Percentiles rank a stretch among this genome's conserved stretches.
These are phyloP conservation scores for Zaprionus taronus DNA, from an alignment of 1,140 invertebrate genomes.

Conservation along the genomic window DNA sequence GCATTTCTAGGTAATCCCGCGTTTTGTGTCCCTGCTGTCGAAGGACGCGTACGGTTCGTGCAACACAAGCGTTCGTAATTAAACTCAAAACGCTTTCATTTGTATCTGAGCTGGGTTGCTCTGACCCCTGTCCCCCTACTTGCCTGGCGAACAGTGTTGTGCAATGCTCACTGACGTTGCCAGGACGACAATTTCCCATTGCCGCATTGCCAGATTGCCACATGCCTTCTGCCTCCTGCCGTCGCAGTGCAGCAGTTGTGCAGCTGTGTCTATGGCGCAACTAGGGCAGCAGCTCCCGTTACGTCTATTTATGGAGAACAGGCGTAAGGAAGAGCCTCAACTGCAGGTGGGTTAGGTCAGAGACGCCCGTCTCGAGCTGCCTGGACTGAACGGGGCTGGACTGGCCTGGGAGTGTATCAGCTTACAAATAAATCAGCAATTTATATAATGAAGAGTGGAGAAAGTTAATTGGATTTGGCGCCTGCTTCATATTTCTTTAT, in stretches of 20 bases:
- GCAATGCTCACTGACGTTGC: constrained; percentile 27
- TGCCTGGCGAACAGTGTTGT: constrained; percentile 5
- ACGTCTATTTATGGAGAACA: neutral
- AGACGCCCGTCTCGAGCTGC: neutral
- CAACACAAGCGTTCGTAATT: neutral
- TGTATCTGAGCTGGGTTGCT: neutral
- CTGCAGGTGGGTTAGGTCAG: neutral
- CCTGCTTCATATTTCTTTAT: constrained; percentile 58
- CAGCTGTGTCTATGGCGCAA: constrained; percentile 22
- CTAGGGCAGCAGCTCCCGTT: constrained; percentile 10
- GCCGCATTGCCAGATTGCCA: neutral
- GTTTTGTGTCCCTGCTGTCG: neutral
- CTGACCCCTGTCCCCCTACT: neutral
- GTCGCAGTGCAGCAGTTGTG: constrained; percentile 16
- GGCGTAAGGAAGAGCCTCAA: neutral
- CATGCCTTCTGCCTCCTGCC: neutral
- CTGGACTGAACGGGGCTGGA: neutral
- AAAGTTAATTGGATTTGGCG: constrained; percentile 66
- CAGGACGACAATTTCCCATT: neutral
- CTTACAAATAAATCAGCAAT: constrained; percentile 56
- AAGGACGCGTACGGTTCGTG: neutral
- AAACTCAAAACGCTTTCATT: neutral
- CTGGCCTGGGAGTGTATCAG: constrained; percentile 29
- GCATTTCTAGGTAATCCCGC: constrained; percentile 3
- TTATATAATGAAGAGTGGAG: constrained; percentile 25